A percentile compares a stretch with the other conserved stretches of the same genome.
These are phyloP conservation scores for Zaprionus taronus DNA, from an alignment of 1,140 invertebrate genomes.

Conservation along the genomic window DNA sequence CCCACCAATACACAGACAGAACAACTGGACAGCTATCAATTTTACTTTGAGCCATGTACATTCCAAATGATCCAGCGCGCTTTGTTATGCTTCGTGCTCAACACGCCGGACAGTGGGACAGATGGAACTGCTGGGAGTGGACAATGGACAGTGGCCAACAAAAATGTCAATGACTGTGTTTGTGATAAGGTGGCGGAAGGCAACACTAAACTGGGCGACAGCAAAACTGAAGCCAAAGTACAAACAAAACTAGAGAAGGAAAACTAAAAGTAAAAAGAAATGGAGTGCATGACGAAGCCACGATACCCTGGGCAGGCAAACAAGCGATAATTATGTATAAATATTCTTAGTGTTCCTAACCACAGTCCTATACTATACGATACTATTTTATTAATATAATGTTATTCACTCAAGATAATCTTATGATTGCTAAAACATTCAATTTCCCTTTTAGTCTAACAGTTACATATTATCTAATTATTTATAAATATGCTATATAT, in stretches of 20 bases:
- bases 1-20: conserved; percentile 1
- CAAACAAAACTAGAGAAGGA: conserved; percentile 27
- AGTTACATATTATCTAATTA: no score
- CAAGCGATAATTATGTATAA: neutral
- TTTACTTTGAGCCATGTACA: conserved; percentile 35
- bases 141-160: conserved; percentile 49
- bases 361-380: no score
- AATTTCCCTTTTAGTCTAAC: no score
- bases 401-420: no score
- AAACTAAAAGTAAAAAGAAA: conserved; percentile 7
- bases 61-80: conserved; percentile 30
- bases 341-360: neutral
- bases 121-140: neutral
- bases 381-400: neutral
- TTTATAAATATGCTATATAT: no score
- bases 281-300: neutral
- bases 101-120: neutral
- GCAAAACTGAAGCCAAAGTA: conserved; percentile 20
- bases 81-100: conserved; percentile 26
- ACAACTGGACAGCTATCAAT: conserved; percentile 40
- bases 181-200: conserved; percentile 43
- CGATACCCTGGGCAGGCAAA: neutral
- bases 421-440: no score
- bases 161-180: conserved; percentile 62
- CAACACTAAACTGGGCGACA: conserved; percentile 26